These are phyloP conservation scores for Phymastichus coffea DNA, from an alignment of 1,140 invertebrate genomes.

Conservation along the genomic window DNA sequence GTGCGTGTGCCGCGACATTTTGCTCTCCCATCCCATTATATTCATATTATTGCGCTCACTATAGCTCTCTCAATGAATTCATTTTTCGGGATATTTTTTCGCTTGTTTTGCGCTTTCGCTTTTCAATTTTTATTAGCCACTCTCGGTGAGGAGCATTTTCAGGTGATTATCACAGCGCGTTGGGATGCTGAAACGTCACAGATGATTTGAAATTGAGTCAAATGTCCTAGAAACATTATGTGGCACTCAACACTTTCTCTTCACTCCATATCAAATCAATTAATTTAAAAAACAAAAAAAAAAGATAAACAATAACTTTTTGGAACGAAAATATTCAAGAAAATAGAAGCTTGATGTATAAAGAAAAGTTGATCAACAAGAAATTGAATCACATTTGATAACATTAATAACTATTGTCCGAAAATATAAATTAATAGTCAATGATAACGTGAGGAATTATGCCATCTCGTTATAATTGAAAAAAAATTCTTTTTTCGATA, in stretches of 20 bases:
- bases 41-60: constrained; percentile 23
- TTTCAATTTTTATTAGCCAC: constrained; percentile 28
- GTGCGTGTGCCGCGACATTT: constrained; percentile 51
- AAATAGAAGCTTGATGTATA: not conserved
- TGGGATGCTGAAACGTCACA: constrained; percentile 57
- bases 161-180: constrained; percentile 50
- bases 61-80: constrained; percentile 7
- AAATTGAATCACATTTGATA: not conserved
- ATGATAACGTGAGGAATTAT: not conserved
- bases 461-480: not conserved
- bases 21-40: constrained; percentile 34
- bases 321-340: not conserved
- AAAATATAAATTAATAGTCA: not conserved
- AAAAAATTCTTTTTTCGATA: not conserved
- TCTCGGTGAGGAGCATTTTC: constrained; percentile 33
- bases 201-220: constrained; percentile 26
- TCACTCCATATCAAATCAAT: too few relatives aligned
- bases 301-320: not conserved
- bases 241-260: too few relatives aligned
- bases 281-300: too few relatives aligned
- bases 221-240: too few relatives aligned
- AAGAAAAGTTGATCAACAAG: not conserved
- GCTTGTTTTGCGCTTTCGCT: constrained; percentile 1
- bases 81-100: constrained; percentile 31
- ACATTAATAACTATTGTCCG: not conserved